These are phyloP conservation scores for Dicyrtomina minuta DNA, from an alignment of 2,888 invertebrate genomes.

Conservation along the genomic window DNA sequence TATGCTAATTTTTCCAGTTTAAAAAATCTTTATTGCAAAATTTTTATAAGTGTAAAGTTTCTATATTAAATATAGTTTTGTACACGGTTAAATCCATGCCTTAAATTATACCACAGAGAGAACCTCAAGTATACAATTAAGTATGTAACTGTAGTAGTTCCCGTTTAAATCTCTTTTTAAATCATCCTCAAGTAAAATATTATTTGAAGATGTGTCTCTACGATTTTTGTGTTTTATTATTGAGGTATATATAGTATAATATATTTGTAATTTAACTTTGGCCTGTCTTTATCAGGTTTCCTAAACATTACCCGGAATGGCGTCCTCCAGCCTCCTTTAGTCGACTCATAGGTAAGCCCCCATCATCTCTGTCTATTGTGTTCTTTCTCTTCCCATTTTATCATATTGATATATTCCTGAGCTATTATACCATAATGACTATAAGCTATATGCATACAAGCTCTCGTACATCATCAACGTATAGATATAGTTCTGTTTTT, in stretches of 20 bases:
- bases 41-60: not conserved
- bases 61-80: no score
- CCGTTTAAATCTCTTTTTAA: not conserved
- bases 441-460: no score
- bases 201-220: slow-evolving; percentile 56
- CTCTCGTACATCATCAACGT: no score
- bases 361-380: no score
- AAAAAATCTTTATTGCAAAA: not conserved
- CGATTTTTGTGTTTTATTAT: no score
- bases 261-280: not conserved
- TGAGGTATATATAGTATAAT: not conserved
- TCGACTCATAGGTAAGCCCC: slow-evolving; percentile 82
- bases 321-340: slow-evolving; percentile 92
- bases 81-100: no score
- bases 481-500: no score
- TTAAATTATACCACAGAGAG: no score
- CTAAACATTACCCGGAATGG: slow-evolving; percentile 89
- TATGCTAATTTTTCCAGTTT: not conserved
- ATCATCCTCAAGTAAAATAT: not conserved
- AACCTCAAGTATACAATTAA: no score
- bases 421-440: no score
- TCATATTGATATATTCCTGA: no score
- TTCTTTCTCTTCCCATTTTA: no score
- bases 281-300: not conserved
- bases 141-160: not conserved